Evolutionary conservation across 2,113 vertebrate species (phyloP).

Genomic region (Lepus europaeus): DNA sequence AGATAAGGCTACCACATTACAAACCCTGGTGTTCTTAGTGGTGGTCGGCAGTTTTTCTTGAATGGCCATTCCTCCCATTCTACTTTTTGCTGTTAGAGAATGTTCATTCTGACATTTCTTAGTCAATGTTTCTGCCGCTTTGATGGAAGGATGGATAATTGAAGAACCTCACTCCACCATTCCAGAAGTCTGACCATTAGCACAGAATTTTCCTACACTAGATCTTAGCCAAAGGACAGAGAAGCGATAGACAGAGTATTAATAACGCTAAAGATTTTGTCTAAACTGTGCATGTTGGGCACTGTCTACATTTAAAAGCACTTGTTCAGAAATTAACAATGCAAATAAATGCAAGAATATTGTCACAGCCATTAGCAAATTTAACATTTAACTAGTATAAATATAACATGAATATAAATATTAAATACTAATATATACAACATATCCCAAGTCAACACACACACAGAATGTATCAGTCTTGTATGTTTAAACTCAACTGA

Average conservation of each 20-base stretch:
- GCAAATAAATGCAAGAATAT: not conserved
- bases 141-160: not conserved
- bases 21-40: not conserved
- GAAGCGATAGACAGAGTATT: not conserved
- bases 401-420: not conserved
- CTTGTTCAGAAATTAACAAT: not conserved
- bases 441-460: not conserved
- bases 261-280: not conserved
- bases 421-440: not conserved
- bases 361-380: not conserved
- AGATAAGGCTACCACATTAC: not conserved
- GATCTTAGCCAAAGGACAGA: not conserved
- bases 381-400: not conserved
- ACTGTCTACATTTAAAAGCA: not conserved
- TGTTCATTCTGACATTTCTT: not conserved
- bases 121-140: not conserved
- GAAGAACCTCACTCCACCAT: not conserved
- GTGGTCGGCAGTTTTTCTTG: not conserved
- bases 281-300: not conserved
- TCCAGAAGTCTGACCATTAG: not conserved
- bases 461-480: not conserved
- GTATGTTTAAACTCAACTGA: not conserved
- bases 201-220: too few relatives aligned
- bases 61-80: not conserved
- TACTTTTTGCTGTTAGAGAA: not conserved